Conservation (phyloP, 2,113 vertebrate genomes). For the Sander vitreus region DNA sequence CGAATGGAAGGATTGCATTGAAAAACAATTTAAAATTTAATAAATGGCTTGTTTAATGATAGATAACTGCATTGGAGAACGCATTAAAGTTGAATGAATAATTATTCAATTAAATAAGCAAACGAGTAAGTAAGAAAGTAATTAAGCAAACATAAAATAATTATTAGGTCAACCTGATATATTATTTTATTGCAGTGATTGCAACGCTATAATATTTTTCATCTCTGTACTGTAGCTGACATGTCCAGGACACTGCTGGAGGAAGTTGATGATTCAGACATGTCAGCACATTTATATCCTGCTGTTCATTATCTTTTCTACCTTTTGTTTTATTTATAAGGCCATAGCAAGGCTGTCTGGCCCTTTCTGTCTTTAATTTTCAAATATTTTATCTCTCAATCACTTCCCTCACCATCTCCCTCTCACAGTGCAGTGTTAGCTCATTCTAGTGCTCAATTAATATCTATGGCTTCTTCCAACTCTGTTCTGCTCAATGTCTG, state of each 20-base stretch:
- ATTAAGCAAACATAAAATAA: slow-evolving; percentile 58
- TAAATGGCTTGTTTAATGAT: slow-evolving; percentile 47
- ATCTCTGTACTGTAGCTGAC: not conserved
- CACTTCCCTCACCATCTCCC: slow-evolving; percentile 71
- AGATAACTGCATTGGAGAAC: slow-evolving; percentile 35
- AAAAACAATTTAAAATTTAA: slow-evolving; percentile 43
- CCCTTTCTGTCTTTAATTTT: slow-evolving; percentile 71
- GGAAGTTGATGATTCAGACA: slow-evolving; percentile 38
- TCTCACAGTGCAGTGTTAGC: slow-evolving; percentile 81
- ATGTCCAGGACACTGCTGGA: slow-evolving; percentile 18
- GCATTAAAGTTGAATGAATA: slow-evolving; percentile 62
- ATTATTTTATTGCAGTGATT: slow-evolving; percentile 7
- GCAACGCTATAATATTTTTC: not conserved
- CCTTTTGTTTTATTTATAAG: slow-evolving; percentile 68
- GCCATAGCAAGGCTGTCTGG: slow-evolving; percentile 27
- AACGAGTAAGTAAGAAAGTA: slow-evolving; percentile 49
- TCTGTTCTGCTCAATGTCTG: slow-evolving; percentile 36
- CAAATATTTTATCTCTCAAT: slow-evolving; percentile 72
- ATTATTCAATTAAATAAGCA: slow-evolving; percentile 54
- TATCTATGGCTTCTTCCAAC: slow-evolving; percentile 60
- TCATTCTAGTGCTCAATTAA: slow-evolving; percentile 79
- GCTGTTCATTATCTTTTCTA: slow-evolving; percentile 53
- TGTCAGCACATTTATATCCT: slow-evolving; percentile 62
- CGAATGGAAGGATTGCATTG: not conserved
- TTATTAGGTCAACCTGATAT: slow-evolving; percentile 23